Conservation (phyloP, 2,888 invertebrate genomes). For the Melanophora roralis region DNA sequence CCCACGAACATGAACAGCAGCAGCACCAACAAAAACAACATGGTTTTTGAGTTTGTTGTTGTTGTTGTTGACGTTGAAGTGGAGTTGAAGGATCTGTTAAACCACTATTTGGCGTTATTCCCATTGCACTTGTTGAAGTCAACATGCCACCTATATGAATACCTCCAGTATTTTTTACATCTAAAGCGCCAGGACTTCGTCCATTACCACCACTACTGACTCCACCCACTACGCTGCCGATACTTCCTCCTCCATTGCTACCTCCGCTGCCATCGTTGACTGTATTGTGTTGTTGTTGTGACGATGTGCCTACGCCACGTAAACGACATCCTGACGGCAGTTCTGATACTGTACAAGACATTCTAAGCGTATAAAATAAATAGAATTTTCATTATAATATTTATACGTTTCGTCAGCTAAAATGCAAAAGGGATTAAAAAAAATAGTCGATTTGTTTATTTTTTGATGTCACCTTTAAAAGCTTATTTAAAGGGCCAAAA, state of each 20-base stretch:
- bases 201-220: constrained; percentile 58
- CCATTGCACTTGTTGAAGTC: constrained; percentile 67
- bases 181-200: constrained; percentile 60
- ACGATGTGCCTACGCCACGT: constrained; percentile 77
- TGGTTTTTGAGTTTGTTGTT: constrained; percentile 79
- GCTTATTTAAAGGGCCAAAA: no score
- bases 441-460: no score
- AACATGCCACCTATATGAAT: constrained; percentile 69
- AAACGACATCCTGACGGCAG: constrained; percentile 77
- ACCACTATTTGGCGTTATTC: constrained; percentile 62
- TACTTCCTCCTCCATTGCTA: constrained; percentile 60
- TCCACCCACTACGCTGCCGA: constrained; percentile 68
- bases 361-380: constrained; percentile 70
- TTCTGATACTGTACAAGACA: constrained; percentile 81
- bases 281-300: constrained; percentile 72
- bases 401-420: no score
- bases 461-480: no score
- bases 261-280: constrained; percentile 70
- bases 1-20: constrained; percentile 84
- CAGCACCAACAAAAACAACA: constrained; percentile 85
- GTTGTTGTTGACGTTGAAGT: constrained; percentile 71
- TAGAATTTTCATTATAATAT: background rate
- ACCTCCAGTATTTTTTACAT: constrained; percentile 67
- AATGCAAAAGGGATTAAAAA: no score
- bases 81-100: constrained; percentile 63